Conservation (phyloP, 2,797 vertebrate genomes). For the Peromyscus melanophrys region DNA sequence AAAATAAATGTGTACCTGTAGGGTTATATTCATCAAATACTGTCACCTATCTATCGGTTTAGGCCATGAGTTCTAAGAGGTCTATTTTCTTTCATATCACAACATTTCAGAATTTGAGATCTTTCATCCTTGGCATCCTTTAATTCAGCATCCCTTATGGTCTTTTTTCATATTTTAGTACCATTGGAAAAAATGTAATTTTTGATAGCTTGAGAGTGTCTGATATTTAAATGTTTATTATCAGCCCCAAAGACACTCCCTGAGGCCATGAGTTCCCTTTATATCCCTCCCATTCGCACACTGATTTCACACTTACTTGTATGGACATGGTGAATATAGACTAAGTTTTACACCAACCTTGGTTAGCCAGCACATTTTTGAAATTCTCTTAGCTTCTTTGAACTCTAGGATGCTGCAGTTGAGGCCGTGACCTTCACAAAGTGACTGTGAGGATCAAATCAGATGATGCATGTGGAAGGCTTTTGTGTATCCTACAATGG, state of each 20-base stretch:
- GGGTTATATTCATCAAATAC: neutral
- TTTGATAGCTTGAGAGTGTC: neutral
- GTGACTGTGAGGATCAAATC: neutral
- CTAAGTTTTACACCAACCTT: neutral
- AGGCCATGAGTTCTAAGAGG: neutral
- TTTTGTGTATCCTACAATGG: neutral
- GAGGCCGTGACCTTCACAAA: neutral
- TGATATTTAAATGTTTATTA: constrained; percentile 9
- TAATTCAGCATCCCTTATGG: neutral
- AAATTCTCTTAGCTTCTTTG: neutral
- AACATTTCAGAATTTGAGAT: neutral
- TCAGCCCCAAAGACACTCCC: neutral
- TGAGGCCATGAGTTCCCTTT: neutral
- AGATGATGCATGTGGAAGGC: neutral
- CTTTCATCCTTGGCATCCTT: neutral
- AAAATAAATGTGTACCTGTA: neutral
- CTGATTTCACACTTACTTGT: neutral
- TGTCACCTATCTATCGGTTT: no score
- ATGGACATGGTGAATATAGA: neutral
- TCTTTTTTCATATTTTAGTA: neutral
- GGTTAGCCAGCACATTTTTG: neutral
- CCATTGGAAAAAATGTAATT: neutral
- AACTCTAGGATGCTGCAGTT: neutral
- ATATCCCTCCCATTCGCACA: neutral
- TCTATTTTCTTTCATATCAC: neutral